These are phyloP conservation scores for Monopis laevigella DNA, from an alignment of 2,888 invertebrate genomes.

Conservation along the genomic window DNA sequence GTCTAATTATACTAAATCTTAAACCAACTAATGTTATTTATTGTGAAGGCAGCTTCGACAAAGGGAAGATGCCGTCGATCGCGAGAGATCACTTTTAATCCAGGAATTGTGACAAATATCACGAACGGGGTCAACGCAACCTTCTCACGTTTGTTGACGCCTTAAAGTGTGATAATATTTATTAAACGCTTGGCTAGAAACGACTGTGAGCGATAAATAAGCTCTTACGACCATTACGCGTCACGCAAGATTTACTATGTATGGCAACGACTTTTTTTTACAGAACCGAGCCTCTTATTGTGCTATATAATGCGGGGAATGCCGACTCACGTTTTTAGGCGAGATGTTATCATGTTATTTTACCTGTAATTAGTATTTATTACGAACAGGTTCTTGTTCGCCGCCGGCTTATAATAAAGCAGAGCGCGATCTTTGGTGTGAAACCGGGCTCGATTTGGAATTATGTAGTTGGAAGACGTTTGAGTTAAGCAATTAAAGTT, in stretches of 20 bases:
- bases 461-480: slow-evolving; percentile 47
- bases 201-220: slow-evolving; percentile 57
- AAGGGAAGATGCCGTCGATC: slow-evolving; percentile 50
- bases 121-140: slow-evolving; percentile 63
- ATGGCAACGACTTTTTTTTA: slow-evolving; percentile 44
- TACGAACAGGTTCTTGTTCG: slow-evolving; percentile 37
- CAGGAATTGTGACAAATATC: slow-evolving; percentile 59
- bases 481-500: slow-evolving; percentile 58
- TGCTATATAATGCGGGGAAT: slow-evolving; percentile 39
- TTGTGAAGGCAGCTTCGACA: slow-evolving; percentile 48
- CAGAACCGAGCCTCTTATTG: slow-evolving; percentile 23
- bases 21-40: slow-evolving; percentile 45
- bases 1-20: slow-evolving; percentile 51
- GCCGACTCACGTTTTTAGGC: slow-evolving; percentile 31
- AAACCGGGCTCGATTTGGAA: slow-evolving; percentile 34
- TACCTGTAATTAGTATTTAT: slow-evolving; percentile 66
- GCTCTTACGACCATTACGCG: slow-evolving; percentile 53
- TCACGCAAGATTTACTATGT: slow-evolving; percentile 60
- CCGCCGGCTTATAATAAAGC: slow-evolving; percentile 25
- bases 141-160: slow-evolving; percentile 66
- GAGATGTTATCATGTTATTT: slow-evolving; percentile 60
- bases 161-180: slow-evolving; percentile 64
- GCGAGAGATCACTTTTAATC: slow-evolving; percentile 57
- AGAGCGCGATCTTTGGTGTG: slow-evolving; percentile 41
- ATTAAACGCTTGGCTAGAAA: slow-evolving; percentile 60